These are phyloP conservation scores for Venustoraphidia nigricollis DNA, from an alignment of 2,888 invertebrate species.

Conservation along the genomic window DNA sequence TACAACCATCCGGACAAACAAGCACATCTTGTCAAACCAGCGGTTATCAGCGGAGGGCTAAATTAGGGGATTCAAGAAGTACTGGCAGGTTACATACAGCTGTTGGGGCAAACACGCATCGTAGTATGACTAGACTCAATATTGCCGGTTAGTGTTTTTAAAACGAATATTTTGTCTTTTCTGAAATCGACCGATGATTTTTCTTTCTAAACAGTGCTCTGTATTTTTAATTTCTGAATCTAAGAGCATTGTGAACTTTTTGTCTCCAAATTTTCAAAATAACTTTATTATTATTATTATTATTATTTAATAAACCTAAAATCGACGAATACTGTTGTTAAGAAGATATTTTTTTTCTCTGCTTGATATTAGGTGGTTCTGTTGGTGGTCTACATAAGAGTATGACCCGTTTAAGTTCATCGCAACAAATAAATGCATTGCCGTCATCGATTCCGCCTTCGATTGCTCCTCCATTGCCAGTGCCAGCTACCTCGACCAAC, in stretches of 20 bases:
- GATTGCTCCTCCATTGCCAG: constrained; percentile 19
- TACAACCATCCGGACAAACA: background rate
- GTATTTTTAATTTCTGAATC: no score
- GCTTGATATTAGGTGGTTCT: constrained; percentile 37
- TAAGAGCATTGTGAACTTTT: no score
- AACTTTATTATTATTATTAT: no score
- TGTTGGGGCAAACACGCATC: constrained; percentile 52
- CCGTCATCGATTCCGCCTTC: constrained; percentile 13
- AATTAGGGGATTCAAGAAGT: constrained; percentile 59
- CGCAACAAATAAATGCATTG: constrained; percentile 50
- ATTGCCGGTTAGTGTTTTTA: constrained; percentile 36
- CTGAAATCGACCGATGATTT: background rate
- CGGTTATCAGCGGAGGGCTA: constrained; percentile 43
- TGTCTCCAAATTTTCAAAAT: no score
- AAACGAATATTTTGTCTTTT: background rate
- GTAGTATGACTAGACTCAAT: constrained; percentile 66
- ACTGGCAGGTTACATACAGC: constrained; percentile 57
- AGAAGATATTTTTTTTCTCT: constrained; percentile 5
- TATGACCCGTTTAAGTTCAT: constrained; percentile 66
- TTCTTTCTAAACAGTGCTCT: no score
- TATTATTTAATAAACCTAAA: no score
- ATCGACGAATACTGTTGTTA: background rate
- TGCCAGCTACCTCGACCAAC: constrained; percentile 27
- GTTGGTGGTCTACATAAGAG: constrained; percentile 68
- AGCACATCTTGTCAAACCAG: constrained; percentile 17